Conservation (phyloP, 2,113 vertebrate genomes). For the Todiramphus chloris region DNA sequence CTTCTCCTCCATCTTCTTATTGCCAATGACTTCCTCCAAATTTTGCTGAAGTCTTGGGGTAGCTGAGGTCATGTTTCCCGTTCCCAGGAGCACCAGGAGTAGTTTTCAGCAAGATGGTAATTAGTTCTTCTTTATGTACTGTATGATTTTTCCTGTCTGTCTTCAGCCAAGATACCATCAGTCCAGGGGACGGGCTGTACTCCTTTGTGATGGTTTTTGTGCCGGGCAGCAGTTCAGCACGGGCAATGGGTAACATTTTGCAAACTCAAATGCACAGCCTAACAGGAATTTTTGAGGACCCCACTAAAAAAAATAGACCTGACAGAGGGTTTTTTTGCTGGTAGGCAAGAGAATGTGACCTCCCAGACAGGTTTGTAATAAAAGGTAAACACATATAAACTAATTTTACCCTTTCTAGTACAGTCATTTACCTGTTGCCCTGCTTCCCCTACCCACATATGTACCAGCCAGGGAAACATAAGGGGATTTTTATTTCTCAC, state of each 20-base stretch:
- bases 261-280: not conserved
- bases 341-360: not conserved
- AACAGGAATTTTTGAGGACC: not conserved
- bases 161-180: not conserved
- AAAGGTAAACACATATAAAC: not conserved
- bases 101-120: not conserved
- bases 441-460: not conserved
- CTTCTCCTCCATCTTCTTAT: not conserved
- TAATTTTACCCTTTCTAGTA: not conserved
- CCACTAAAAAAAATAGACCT: not conserved
- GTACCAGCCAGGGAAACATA: not conserved
- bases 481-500: not conserved
- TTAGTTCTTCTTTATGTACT: not conserved
- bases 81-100: not conserved
- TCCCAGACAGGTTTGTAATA: not conserved
- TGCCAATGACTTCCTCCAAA: not conserved
- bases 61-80: not conserved
- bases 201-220: not conserved
- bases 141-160: not conserved
- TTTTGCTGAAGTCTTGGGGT: not conserved
- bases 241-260: not conserved
- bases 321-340: not conserved
- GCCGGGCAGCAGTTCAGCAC: not conserved
- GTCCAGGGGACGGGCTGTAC: not conserved
- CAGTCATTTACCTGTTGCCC: not conserved